These are phyloP conservation scores for Macaca nemestrina DNA, from an alignment of 2,113 vertebrate species.

Conservation along the genomic window DNA sequence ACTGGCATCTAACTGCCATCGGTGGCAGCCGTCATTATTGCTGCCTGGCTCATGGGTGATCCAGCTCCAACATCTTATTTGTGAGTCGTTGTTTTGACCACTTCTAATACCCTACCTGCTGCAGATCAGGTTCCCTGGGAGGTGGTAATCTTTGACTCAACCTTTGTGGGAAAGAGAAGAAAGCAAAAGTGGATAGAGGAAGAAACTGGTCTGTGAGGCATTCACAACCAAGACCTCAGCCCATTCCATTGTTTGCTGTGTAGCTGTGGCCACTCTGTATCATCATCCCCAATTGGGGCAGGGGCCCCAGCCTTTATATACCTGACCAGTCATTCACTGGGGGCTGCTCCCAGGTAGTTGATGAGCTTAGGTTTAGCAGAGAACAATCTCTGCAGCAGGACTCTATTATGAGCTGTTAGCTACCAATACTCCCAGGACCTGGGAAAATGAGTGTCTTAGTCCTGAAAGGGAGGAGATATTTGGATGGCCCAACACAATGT, in stretches of 20 bases:
- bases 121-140: neutral
- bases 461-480: neutral
- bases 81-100: neutral
- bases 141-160: neutral
- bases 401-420: neutral
- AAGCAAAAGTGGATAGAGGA: neutral
- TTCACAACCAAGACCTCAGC: neutral
- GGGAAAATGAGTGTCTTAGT: neutral
- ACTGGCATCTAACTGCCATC: neutral
- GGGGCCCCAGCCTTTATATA: neutral
- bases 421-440: neutral
- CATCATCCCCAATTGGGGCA: neutral
- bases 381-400: neutral
- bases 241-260: neutral
- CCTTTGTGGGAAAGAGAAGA: neutral
- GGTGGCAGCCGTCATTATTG: neutral
- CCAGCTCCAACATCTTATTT: neutral
- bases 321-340: neutral
- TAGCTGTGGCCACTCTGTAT: neutral
- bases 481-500: no score
- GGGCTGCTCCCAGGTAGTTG: neutral
- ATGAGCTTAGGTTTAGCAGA: neutral
- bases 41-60: neutral
- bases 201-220: neutral
- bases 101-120: neutral